Percentiles rank a stretch among this genome's conserved stretches.
Conservation (phyloP, 2,113 vertebrate species). For the Lucifuga dentata region DNA sequence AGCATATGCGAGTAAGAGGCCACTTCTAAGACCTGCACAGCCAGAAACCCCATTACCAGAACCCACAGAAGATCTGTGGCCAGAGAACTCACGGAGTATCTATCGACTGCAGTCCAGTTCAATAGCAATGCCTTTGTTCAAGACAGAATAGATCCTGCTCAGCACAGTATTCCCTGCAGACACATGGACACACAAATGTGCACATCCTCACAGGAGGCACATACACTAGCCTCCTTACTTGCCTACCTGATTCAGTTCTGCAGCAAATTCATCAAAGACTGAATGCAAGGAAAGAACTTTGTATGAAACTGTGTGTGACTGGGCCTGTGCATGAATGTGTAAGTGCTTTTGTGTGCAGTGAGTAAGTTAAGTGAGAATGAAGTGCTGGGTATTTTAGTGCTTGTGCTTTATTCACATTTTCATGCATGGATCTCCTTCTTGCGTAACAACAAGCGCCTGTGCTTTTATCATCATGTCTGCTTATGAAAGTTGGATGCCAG, state of each 20-base stretch:
- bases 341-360: constrained; percentile 11
- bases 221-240: constrained; percentile 34
- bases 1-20: constrained; percentile 49
- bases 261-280: constrained; percentile 44
- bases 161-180: constrained; percentile 15
- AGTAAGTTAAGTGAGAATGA: constrained; percentile 35
- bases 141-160: constrained; percentile 22
- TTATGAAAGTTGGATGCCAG: constrained; percentile 67
- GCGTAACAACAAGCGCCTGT: constrained; percentile 57
- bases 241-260: constrained; percentile 55
- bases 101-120: constrained; percentile 20
- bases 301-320: constrained; percentile 1
- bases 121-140: constrained; percentile 32
- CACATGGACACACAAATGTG: constrained; percentile 3
- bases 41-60: constrained; percentile 44
- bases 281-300: constrained; percentile 3
- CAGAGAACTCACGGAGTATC: constrained; percentile 29
- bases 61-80: constrained; percentile 42
- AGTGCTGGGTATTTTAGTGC: constrained; percentile 20
- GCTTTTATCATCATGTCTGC: constrained; percentile 66
- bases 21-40: constrained; percentile 55
- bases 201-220: constrained; percentile 1
- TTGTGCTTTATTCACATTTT: constrained; percentile 58
- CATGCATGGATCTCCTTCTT: constrained; percentile 42
- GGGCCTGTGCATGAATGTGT: constrained; percentile 8